A percentile compares a stretch with the other conserved stretches of the same genome.
These are phyloP conservation scores for Epizoanthus scotinus DNA, from an alignment of 92 coral and sea anemone species.

Conservation along the genomic window DNA sequence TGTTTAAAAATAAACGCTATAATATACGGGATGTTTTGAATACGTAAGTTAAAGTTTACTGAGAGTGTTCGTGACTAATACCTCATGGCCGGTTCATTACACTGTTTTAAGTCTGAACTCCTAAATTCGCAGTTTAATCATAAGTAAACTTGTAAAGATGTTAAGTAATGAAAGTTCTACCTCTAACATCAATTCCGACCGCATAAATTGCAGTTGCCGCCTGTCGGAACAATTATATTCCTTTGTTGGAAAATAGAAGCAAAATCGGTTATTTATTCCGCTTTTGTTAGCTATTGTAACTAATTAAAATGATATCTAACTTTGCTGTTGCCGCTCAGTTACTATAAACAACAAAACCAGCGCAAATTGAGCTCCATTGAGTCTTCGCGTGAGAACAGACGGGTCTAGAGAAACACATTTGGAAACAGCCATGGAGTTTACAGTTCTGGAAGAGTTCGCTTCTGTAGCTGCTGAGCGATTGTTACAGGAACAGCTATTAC, in stretches of 20 bases:
- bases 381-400: neutral
- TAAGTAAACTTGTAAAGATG: neutral
- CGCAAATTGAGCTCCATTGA: neutral
- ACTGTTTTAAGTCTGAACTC: too few relatives aligned
- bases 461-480: constrained; percentile 1
- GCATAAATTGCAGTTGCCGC: neutral
- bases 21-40: too few relatives aligned
- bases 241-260: neutral
- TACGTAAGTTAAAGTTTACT: too few relatives aligned
- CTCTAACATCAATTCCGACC: neutral
- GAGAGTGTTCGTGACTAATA: too few relatives aligned
- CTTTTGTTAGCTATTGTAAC: neutral
- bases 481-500: neutral
- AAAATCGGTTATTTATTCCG: neutral
- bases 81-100: too few relatives aligned
- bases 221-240: neutral
- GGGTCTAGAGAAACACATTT: too few relatives aligned
- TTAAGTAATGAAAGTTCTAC: neutral
- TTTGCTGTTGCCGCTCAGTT: constrained; percentile 6
- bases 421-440: neutral
- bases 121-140: neutral
- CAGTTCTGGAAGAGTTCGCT: neutral
- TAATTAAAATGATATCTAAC: neutral
- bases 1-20: too few relatives aligned
- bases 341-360: neutral